Conservation (phyloP, 2,113 vertebrate genomes). For the Corvus hawaiiensis region DNA sequence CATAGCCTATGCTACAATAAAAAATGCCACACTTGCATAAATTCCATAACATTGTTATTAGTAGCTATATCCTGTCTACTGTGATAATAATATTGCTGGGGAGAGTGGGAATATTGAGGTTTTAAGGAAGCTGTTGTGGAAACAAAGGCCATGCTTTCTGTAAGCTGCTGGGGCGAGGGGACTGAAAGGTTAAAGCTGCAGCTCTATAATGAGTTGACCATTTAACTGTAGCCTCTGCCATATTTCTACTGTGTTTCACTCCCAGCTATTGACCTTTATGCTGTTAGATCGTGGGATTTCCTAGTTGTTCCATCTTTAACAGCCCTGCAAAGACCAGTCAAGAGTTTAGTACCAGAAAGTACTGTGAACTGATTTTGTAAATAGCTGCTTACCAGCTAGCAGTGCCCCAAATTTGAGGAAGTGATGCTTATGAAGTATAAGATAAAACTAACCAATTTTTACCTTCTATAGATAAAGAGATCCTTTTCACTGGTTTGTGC, state of each 20-base stretch:
- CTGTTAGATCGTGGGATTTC: background rate
- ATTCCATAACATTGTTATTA: background rate
- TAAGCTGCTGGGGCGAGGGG: background rate
- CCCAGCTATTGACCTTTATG: constrained; percentile 7
- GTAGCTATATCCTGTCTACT: background rate
- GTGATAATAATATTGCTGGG: fast-evolving
- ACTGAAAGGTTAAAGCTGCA: background rate
- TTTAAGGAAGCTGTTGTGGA: background rate
- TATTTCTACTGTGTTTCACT: background rate
- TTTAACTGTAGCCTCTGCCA: background rate
- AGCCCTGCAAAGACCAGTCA: background rate
- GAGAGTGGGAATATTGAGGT: background rate
- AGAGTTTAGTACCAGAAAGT: background rate
- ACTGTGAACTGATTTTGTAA: background rate
- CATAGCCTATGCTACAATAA: background rate
- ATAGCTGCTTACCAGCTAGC: background rate
- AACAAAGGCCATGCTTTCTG: background rate
- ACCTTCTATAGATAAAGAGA: background rate
- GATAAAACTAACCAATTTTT: background rate
- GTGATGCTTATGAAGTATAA: background rate
- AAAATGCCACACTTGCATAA: background rate
- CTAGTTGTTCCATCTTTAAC: background rate
- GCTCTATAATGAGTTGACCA: background rate
- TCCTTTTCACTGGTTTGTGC: background rate
- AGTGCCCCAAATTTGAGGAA: background rate